Base-by-base conservation (phyloP, 2,797 vertebrate species). In the Xenops minutus region DNA sequence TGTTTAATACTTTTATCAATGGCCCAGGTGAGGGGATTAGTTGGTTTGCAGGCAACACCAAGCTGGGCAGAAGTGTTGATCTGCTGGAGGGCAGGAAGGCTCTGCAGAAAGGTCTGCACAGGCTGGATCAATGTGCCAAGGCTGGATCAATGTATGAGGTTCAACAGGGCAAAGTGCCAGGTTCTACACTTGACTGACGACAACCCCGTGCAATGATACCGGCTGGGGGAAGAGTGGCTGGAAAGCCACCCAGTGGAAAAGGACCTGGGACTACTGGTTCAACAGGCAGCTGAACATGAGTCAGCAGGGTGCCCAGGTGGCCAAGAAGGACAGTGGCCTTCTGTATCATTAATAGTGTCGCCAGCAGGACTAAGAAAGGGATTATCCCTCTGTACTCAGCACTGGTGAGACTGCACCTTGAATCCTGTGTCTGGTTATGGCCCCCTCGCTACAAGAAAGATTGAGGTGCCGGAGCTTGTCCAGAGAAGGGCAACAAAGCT, bases 81-180 rank as follows among this genome's bases (percentile, higher is more conserved):
- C 3, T 77, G 14, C 37, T 64, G 51, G 24, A 71, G 24, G 30
- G 5, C 34, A 15, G 18, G 17, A 6, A 63, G 43, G 37, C 3
- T 83, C 36, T 37, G 3, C 56, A 39, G 8, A 7, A 24, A 17
- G 14, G 26, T 30, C 63, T 56, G 49, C 13, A 22, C 4, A 63
- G 27, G 9, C 32, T 83, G 63, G 5, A 49, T 43, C 20, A 27
- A 10, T 49, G 62, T 27, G 10, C 27, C 36, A 48, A 49, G 39
- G 55, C 16, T n/a, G n/a, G n/a, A n/a, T n/a, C 63, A 49, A 0
- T 12, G 16, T 9, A 10, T 43, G 24, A 37, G 10, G 16, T 24
- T 56, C 27, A 12, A 13, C 5, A 46, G 34, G 39, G n/a, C 2
- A 13, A 34, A 3, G 3, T 44, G 7, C 10, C 1, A 0, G 4